Base-by-base conservation (phyloP, 1,140 invertebrate species). In the Drosophila gunungcola region DNA sequence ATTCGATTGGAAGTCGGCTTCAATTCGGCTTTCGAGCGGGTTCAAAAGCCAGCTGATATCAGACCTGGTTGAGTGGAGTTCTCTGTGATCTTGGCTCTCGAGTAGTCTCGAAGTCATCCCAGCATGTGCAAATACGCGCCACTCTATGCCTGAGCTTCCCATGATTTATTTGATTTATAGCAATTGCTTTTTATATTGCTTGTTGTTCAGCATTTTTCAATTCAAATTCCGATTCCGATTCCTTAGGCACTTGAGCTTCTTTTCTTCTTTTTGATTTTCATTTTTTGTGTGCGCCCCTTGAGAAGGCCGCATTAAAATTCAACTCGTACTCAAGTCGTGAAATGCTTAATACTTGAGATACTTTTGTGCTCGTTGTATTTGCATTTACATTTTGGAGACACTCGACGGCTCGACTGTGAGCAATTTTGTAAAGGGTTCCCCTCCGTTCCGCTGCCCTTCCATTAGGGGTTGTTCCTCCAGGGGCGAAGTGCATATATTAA, bases 321-420 rank as follows among this genome's bases (percentile, higher is more conserved):
- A 80, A 64, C 61, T 84, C 78, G 82, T 61, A 83, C 52, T 45
- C 72, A 84, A 70, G 67, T 70, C 65, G 82, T 65, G 78, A 85
- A 84, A 86, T 86, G 78, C 78, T 81, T 58, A 69, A 69, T 70
- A 84, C 81, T 84, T 86, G 81, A 84, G 78, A 86, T 85, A 84
- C 73, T 69, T 81, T 84, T 84, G 70, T 65, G 45, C 72, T 65
- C 78, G 46, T 73, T 70, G 75, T 70, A 80, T 83, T 83, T 84
- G 80, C 70, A 83, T 78, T 74, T 51, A 77, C 55, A 62, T 79
- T 67, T 67, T 57, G 49, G 36, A 76, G 64, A 70, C 67, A 43
- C 60, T 58, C 53, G 53, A 29, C 36, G 34, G 53, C 60, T 58
- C 53, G 53, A 29, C 36, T 42, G 53, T 32, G 49, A 60, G 58